Evolutionary conservation across 1,140 invertebrate species (phyloP), one percentile per base, ranked within the genome.

Genomic region (Aporrectodea caliginosa): DNA sequence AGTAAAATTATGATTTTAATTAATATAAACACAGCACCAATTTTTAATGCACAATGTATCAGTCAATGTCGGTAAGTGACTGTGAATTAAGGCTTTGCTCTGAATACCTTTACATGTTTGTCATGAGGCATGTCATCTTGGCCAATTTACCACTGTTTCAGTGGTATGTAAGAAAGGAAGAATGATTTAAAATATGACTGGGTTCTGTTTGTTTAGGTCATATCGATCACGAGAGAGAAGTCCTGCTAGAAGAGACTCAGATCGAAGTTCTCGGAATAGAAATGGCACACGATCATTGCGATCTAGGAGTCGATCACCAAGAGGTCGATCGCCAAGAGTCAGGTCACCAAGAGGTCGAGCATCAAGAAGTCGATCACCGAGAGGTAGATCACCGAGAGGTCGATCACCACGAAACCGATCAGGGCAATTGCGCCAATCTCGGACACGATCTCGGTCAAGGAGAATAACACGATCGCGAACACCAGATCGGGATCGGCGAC

Each of bases 381-480:
- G 77, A 31, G 29, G 30, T 75, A 34, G 35, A 6, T 69, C 32
- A 16, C 69, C 35, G 16, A 6, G 35, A 35, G 73, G 69, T 27
- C 58, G 70, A 6, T 75, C 32, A 30, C 16, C 33, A 29, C 35
- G 69, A 73, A 75, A 74, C 16, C 16, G n/a, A 33, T 58, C 43
- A 74, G 73, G 70, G n/a, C 34, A 69, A 70, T 35, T 75, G 16
- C 68, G 33, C 1, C 68, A 74, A 27, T 43, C 35, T 30, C 30
- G 73, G 29, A 80, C 79, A 34, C 74, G 81, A 69, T 75, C 79
- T 58, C 33, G 79, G 27, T 78, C 77, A 22, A 77, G 78, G 27
- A 75, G 70, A 27, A 43, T 58, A 22, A 12, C 43, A 58, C 6
- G 43, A 22, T 58, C 43, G 43, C 43, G 43, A 22, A 12, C 43